These are phyloP conservation scores for Notamacropus eugenii DNA, from an alignment of 2,797 vertebrate genomes.

Conservation along the genomic window DNA sequence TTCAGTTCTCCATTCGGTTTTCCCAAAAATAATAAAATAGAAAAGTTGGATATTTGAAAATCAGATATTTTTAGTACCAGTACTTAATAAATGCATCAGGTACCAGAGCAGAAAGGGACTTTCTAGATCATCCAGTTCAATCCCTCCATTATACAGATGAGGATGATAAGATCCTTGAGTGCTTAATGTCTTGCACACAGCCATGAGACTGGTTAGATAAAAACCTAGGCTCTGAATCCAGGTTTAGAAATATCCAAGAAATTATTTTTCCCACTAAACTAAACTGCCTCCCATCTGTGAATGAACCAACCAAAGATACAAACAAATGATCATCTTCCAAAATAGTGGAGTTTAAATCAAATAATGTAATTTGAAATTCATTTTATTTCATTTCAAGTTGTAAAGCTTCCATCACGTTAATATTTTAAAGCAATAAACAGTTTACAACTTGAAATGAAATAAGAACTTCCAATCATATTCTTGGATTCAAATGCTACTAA, in stretches of 20 bases:
- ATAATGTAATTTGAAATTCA: not conserved
- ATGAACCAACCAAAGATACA: not conserved
- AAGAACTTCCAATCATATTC: not conserved
- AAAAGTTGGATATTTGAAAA: not conserved
- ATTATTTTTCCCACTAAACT: not conserved
- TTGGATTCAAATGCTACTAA: not conserved
- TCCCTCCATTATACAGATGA: not conserved
- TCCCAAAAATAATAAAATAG: not conserved
- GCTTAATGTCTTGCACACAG: not conserved
- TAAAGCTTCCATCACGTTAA: not conserved
- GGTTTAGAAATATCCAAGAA: not conserved
- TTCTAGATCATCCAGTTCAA: not conserved
- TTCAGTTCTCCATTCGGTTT: not conserved
- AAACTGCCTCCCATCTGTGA: not conserved
- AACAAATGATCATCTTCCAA: not conserved
- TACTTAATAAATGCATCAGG: not conserved
- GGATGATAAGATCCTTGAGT: not conserved
- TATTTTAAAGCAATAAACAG: not conserved
- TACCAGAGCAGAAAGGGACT: not conserved
- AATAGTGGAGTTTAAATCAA: not conserved
- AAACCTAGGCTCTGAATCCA: not conserved
- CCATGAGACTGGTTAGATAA: not conserved
- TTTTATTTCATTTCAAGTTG: no score
- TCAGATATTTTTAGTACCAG: not conserved
- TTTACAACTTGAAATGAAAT: not conserved